A percentile compares a stretch with the other conserved stretches of the same genome.
Conservation (phyloP, 2,797 vertebrate species). For the Sebastes aleutianus region DNA sequence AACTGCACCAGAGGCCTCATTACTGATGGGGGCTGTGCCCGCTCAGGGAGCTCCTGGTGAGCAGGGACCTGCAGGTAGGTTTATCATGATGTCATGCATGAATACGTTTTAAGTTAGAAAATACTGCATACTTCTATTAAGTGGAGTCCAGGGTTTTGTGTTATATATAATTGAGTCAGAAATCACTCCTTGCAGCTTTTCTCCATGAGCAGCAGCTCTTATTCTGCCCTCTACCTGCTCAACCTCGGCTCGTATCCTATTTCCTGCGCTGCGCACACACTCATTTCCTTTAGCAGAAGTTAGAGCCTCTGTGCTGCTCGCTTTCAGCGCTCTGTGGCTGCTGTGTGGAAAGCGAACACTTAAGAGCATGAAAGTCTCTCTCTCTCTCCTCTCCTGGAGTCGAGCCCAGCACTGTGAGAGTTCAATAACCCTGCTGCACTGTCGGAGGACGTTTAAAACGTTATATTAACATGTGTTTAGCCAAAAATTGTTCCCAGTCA, state of each 20-base stretch:
- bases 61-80: conserved; percentile 80
- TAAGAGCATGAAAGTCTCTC: conserved; percentile 25
- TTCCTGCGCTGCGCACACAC: conserved; percentile 37
- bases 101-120: neutral
- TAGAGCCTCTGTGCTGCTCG: conserved; percentile 36
- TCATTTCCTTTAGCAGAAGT: conserved; percentile 52
- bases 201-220: conserved; percentile 6
- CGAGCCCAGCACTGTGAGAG: conserved; percentile 41
- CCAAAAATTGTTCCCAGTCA: neutral
- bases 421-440: conserved; percentile 30
- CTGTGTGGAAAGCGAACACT: conserved; percentile 45
- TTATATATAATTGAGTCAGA: conserved; percentile 41
- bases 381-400: conserved; percentile 43
- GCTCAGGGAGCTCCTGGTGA: conserved; percentile 85
- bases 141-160: conserved; percentile 8
- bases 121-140: conserved; percentile 1
- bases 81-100: neutral
- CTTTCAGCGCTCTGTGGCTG: conserved; percentile 41
- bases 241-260: conserved; percentile 53
- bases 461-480: neutral
- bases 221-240: conserved; percentile 49
- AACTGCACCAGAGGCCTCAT: conserved; percentile 58
- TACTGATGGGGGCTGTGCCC: conserved; percentile 81
- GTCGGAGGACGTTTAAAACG: conserved; percentile 19
- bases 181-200: conserved; percentile 37